These are phyloP conservation scores for Lutjanus campechanus DNA, from an alignment of 2,797 vertebrate genomes.

Conservation along the genomic window DNA sequence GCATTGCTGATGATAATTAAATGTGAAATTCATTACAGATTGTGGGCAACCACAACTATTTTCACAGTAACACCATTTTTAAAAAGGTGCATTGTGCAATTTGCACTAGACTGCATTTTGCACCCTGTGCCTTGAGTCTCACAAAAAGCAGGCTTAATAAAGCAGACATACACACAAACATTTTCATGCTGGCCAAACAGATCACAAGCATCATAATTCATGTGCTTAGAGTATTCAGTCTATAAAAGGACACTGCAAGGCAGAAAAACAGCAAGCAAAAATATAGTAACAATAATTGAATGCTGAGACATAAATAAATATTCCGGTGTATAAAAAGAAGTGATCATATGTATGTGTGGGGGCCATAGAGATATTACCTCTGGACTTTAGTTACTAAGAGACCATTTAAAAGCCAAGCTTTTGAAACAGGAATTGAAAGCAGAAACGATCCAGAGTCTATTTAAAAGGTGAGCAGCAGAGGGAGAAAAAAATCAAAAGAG, in stretches of 20 bases:
- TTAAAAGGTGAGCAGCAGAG: slow-evolving; percentile 45
- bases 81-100: slow-evolving; percentile 21
- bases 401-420: slow-evolving; percentile 50
- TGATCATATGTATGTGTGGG: slow-evolving; percentile 9
- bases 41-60: slow-evolving; percentile 24
- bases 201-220: background rate
- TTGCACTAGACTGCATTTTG: slow-evolving; percentile 34
- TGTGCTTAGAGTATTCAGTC: background rate
- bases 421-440: slow-evolving; percentile 55
- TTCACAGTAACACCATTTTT: background rate
- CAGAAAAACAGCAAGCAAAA: slow-evolving; percentile 12
- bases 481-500: slow-evolving; percentile 31
- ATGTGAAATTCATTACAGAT: slow-evolving; percentile 32
- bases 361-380: slow-evolving; percentile 21
- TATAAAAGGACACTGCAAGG: background rate
- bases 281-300: background rate
- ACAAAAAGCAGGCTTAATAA: background rate
- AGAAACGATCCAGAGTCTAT: slow-evolving; percentile 32
- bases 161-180: slow-evolving; percentile 7
- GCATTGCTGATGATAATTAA: slow-evolving; percentile 40
- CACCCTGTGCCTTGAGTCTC: background rate
- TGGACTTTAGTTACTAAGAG: slow-evolving; percentile 34
- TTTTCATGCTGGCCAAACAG: background rate
- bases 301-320: slow-evolving; percentile 11
- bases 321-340: slow-evolving; percentile 8